A percentile compares a stretch with the other conserved stretches of the same genome.
Conservation (phyloP, 2,888 invertebrate species). For the Chrysolina oricalcia region DNA sequence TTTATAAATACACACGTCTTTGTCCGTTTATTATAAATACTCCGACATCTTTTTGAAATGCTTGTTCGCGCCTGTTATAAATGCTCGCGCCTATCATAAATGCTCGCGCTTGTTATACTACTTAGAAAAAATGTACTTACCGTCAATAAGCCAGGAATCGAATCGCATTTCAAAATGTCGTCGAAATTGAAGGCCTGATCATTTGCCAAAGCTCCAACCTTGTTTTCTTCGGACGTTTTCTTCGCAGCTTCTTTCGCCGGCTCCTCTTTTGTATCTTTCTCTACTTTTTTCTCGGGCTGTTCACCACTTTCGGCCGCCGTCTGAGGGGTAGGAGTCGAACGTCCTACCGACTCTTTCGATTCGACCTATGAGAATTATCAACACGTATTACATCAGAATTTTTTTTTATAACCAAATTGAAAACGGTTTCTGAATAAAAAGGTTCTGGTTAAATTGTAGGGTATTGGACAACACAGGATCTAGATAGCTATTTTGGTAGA, state of each 20-base stretch:
- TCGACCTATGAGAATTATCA: constrained; percentile 17
- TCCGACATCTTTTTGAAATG: no score
- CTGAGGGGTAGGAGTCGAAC: constrained; percentile 46
- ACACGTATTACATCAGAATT: no score
- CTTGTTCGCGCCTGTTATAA: no score
- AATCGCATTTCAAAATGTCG: constrained; percentile 87
- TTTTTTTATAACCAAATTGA: no score
- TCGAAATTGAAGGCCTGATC: constrained; percentile 83
- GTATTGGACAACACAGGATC: no score
- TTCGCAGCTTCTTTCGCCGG: constrained; percentile 35
- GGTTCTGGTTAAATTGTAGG: no score
- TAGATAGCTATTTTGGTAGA: no score
- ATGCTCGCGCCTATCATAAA: no score
- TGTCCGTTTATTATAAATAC: no score
- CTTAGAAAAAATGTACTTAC: constrained; percentile 71
- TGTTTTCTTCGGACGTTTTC: constrained; percentile 47
- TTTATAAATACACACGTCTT: no score
- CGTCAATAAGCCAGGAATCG: constrained; percentile 82
- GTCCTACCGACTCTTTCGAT: constrained; percentile 36
- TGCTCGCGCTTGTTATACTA: neutral
- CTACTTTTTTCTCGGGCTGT: constrained; percentile 12
- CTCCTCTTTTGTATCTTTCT: constrained; percentile 30
- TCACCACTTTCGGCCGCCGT: constrained; percentile 31
- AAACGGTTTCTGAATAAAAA: no score
- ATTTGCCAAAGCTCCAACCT: constrained; percentile 39